A percentile compares a stretch with the other conserved stretches of the same genome.
These are phyloP conservation scores for Heterotis niloticus DNA, from an alignment of 2,113 vertebrate genomes.

Conservation along the genomic window DNA sequence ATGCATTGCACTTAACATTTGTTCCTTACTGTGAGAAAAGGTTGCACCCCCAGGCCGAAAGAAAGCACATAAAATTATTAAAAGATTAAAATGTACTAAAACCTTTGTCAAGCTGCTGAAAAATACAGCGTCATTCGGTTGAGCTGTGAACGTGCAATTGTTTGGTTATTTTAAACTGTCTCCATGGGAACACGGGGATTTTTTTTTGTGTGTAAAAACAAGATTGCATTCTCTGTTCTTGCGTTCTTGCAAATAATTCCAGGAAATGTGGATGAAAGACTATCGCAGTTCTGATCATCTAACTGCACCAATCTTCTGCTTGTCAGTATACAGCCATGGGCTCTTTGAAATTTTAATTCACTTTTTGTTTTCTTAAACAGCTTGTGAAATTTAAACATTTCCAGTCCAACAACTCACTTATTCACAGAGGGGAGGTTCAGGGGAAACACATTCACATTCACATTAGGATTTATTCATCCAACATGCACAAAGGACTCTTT, in stretches of 20 bases:
- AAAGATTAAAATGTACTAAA: too few species aligned
- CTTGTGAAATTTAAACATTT: too few species aligned
- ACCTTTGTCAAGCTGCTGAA: background rate
- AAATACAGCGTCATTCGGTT: background rate
- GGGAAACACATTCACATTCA: too few species aligned
- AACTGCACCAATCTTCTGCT: too few species aligned
- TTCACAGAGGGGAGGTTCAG: too few species aligned
- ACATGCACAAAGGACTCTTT: too few species aligned
- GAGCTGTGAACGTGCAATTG: slow-evolving; percentile 5
- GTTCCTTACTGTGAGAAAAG: background rate
- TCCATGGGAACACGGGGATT: slow-evolving; percentile 9
- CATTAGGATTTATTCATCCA: too few species aligned
- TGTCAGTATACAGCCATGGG: too few species aligned
- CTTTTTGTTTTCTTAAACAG: too few species aligned
- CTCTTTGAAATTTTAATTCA: too few species aligned
- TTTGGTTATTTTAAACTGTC: slow-evolving; percentile 11
- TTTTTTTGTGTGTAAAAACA: slow-evolving; percentile 15
- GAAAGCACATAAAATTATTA: background rate
- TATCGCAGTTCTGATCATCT: too few species aligned
- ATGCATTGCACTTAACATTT: background rate
- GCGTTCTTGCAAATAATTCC: background rate
- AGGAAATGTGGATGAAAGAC: background rate
- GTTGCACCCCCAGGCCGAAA: background rate
- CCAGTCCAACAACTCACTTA: too few species aligned
- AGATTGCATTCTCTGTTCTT: background rate